Base-by-base conservation (phyloP, 2,797 vertebrate genomes). In the Sebastes umbrosus region DNA sequence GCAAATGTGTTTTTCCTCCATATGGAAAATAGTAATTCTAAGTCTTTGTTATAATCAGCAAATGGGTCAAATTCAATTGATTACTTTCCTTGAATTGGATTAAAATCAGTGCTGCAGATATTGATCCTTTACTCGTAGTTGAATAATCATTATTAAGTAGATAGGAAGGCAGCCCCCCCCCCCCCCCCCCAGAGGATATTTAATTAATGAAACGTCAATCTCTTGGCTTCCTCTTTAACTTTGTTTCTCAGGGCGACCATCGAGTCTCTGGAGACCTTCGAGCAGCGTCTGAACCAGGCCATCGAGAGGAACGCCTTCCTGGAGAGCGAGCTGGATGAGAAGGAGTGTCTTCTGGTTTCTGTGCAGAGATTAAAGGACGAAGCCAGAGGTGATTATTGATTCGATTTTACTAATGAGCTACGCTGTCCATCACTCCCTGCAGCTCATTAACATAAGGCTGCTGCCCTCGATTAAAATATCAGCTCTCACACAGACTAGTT, bases 251-350 rank as follows among this genome's bases (percentile, higher is more conserved):
- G 98, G 90, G 97, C 98, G 20, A 99, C 98, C 25, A 99, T 99
- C 80, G 96, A 97, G 93, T 99, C 98, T 25, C 94, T 99, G 95
- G 98, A 99, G 95, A 98, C 98, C 94, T 99, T 99, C 71, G 98
- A 99, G 93, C 97, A 97, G 91, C 97, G 98, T 77, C 94, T 99
- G 92, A 99, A 99, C 95, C 98, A 99, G 94, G 98, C 98, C 83
- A 99, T 99, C 80, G 98, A 99, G 94, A 96, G 98, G 92, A 99
- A 99, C 64, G 98, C 98, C 0, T 99, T 99, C 95, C 96, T 99
- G 92, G 98, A 99, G 95, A 99, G 97, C 54, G 98, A 99, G 87
- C 95, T 99, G 88, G 98, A 99, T 83, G 98, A 99, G 94, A 99
- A 99, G 86, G 98, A 99, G 88, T 98, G 97, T 0, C 94, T 99